phyloP scores from a whole-genome alignment of 2,888 invertebrate genomes.

The Drosophila nr. medialis region DNA sequence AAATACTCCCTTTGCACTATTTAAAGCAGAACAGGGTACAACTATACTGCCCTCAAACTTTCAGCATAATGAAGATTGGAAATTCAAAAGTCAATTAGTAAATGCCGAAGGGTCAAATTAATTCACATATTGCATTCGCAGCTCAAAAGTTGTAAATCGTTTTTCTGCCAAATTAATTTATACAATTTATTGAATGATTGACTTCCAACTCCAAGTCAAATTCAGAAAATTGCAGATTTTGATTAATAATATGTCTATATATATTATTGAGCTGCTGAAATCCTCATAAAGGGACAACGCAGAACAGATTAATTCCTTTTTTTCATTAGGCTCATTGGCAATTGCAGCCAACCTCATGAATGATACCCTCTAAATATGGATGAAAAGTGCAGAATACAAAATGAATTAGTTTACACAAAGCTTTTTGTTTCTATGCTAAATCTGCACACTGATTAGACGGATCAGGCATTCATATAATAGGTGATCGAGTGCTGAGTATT shows the following conservation, averaged over 20 bases:
- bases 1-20: not conserved
- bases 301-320: slow-evolving; percentile 21
- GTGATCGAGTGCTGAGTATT: slow-evolving; percentile 10
- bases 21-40: not conserved
- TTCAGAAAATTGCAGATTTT: not conserved
- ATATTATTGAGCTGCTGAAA: not conserved
- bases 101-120: not conserved
- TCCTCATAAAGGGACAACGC: slow-evolving; percentile 3
- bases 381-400: not conserved
- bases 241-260: not conserved
- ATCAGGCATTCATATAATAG: not conserved
- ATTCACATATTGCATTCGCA: not conserved
- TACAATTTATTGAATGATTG: slow-evolving; percentile 5
- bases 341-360: slow-evolving; percentile 7
- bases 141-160: not conserved
- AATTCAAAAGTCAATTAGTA: slow-evolving; percentile 15
- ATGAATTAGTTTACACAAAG: not conserved
- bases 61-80: not conserved
- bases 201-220: not conserved
- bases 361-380: not conserved
- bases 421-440: not conserved
- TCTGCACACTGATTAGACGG: too few relatives aligned
- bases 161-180: not conserved
- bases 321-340: not conserved
- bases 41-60: not conserved